Base-by-base conservation (phyloP, 1,140 invertebrate genomes). In the Reticulitermes speratus region DNA sequence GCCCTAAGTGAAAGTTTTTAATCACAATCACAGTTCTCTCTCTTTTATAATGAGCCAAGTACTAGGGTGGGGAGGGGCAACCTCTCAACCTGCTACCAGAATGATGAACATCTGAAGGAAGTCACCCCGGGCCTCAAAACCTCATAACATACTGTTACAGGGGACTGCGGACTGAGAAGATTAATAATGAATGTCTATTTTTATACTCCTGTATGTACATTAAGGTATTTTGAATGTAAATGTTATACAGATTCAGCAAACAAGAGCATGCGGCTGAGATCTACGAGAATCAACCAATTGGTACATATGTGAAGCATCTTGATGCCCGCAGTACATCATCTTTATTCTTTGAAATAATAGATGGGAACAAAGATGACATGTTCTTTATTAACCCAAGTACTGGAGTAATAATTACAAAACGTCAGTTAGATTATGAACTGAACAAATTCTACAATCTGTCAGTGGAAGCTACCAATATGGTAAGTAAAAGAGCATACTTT, bases 331-430 rank as follows among this genome's bases (percentile, higher is more conserved):
- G 96, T 87, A 95, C 95, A 1, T 96, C 96, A 0, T 95, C 96
- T 0, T 90, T 97, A 32, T 94, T 95, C 88, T 99, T 96, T 91
- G 95, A 96, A 90, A 96, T 98, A 69, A 91, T 94, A n/a, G 91
- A 92, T 82, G 97, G 97, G 1, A 96, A 97, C 89, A 90, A 91
- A 8, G 94, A 95, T 85, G 94, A 95, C 85, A 93, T 94, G 59
- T 98, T 98, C 91, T 93, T 94, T 38, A 94, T 98, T 32, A 97
- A 97, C 91, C 96, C 97, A 2, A 96, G 95, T 84, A 97, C 96
- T 59, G 97, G 97, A 3, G 93, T 96, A 23, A 94, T 98, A 83
- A 93, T 94, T 21, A 95, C 96, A 0, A 94, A 95, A 88, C 93
- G 93, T 86, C 92, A 93, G 44, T 92, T 98, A 65, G 97, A 98